These are phyloP conservation scores for Oreochromis niloticus DNA, from an alignment of 2,113 vertebrate genomes.

Conservation along the genomic window DNA sequence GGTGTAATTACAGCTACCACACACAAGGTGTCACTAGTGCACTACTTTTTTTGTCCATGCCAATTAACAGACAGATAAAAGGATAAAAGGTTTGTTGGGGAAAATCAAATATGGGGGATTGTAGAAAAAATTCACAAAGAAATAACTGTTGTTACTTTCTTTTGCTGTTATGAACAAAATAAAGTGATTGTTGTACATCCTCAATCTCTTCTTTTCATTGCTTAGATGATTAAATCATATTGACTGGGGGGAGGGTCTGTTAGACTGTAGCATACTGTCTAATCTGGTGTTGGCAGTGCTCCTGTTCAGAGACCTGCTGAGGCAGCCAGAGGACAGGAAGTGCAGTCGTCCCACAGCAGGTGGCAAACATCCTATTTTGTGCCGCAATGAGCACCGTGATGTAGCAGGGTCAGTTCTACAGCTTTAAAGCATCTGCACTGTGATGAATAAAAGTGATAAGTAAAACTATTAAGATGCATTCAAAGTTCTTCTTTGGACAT, in stretches of 20 bases:
- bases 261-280: background rate
- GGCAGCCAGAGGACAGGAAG: conserved; percentile 21
- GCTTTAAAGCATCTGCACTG: background rate
- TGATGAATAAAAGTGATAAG: background rate
- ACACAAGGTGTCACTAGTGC: conserved; percentile 37
- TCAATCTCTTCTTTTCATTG: background rate
- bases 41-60: background rate
- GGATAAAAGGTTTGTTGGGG: background rate
- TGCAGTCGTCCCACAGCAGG: background rate
- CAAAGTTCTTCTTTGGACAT: background rate
- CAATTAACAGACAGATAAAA: background rate
- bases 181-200: background rate
- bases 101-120: background rate
- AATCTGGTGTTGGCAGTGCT: background rate
- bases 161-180: background rate
- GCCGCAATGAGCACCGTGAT: background rate
- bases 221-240: background rate
- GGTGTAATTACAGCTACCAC: background rate
- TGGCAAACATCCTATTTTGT: conserved; percentile 19
- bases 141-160: background rate
- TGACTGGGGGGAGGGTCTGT: background rate
- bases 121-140: background rate
- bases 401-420: background rate
- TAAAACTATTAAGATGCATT: background rate
- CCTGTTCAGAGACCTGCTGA: conserved; percentile 22